These are phyloP conservation scores for Leucophenga montana DNA, from an alignment of 2,888 invertebrate species.

Conservation along the genomic window DNA sequence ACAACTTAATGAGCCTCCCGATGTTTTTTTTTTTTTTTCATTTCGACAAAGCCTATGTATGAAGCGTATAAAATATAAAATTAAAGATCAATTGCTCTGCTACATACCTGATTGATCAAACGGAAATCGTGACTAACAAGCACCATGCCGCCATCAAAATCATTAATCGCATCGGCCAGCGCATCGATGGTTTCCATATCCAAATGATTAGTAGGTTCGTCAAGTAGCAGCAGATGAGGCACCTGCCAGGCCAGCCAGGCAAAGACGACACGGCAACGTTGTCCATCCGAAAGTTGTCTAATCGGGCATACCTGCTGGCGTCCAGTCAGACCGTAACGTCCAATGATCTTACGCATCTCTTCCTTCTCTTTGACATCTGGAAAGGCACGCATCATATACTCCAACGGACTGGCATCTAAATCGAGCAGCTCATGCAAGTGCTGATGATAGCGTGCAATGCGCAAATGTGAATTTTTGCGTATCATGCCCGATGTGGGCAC, in stretches of 20 bases:
- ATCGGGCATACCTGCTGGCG: conserved; percentile 86
- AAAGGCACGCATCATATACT: conserved; percentile 98
- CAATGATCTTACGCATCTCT: conserved; percentile 99
- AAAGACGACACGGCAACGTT: conserved; percentile 98
- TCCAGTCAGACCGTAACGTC: conserved; percentile 97
- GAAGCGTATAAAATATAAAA: too few relatives aligned
- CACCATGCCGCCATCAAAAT: conserved; percentile 98
- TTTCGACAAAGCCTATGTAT: too few relatives aligned
- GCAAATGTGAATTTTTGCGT: conserved; percentile 96
- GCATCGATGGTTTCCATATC: conserved; percentile 99
- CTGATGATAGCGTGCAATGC: conserved; percentile 98
- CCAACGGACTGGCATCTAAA: conserved; percentile 93
- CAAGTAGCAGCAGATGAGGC: conserved; percentile 90
- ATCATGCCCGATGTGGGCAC: conserved; percentile 97
- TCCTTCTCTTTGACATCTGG: conserved; percentile 98
- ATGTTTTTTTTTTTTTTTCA: too few relatives aligned
- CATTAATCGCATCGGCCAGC: conserved; percentile 96
- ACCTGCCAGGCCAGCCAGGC: conserved; percentile 99
- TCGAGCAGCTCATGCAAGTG: conserved; percentile 97
- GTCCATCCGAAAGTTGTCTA: conserved; percentile 91
- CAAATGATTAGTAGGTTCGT: conserved; percentile 93
- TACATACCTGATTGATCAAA: conserved; percentile 93
- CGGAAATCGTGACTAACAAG: conserved; percentile 99
- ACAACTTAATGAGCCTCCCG: too few relatives aligned
- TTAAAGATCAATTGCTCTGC: conserved; percentile 4